phyloP scores from a whole-genome alignment of 2,113 vertebrate species.

The Mastomys coucha region DNA sequence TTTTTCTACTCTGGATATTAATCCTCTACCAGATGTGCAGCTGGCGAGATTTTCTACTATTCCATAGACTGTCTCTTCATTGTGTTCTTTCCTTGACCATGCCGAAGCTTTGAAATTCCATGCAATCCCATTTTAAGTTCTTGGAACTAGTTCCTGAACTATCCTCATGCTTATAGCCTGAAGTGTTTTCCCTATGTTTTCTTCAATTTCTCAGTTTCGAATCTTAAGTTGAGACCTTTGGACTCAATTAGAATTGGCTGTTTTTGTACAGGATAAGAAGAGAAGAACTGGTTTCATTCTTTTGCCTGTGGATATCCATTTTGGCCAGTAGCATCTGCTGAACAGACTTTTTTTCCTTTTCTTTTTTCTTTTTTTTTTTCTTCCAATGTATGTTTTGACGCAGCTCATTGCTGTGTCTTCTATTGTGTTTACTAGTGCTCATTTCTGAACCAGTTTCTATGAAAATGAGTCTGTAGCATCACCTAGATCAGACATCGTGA shows the following conservation, averaged over 20 bases:
- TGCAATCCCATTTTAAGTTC: neutral
- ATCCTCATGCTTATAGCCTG: neutral
- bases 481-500: too few species aligned
- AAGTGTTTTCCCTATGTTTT: neutral
- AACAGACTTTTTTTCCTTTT: neutral
- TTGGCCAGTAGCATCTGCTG: neutral
- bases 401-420: neutral
- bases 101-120: neutral
- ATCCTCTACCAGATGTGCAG: neutral
- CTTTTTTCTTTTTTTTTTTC: neutral
- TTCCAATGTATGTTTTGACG: neutral
- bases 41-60: neutral
- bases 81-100: neutral
- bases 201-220: neutral
- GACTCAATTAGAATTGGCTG: neutral
- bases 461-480: neutral
- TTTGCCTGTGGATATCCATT: neutral
- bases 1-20: neutral
- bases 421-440: neutral
- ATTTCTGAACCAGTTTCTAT: neutral
- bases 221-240: neutral
- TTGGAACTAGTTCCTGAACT: neutral
- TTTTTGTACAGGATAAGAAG: neutral
- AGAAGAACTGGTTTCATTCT: neutral
- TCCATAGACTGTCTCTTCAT: neutral